phyloP scores from a whole-genome alignment of 2,113 vertebrate species.

The Bos javanicus region DNA sequence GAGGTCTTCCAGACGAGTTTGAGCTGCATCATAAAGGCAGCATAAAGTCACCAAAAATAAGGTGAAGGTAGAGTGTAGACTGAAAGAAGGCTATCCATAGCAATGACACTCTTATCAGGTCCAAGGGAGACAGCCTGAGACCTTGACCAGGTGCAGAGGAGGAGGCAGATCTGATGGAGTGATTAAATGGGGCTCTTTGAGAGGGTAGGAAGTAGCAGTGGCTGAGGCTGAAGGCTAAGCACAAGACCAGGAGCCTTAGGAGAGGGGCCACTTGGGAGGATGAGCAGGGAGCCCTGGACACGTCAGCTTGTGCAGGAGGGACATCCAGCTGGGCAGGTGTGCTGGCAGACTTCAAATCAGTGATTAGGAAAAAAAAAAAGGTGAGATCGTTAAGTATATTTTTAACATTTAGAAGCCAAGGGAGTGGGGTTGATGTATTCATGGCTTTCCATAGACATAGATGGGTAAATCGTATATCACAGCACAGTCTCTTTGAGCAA shows the following conservation, averaged over 20 bases:
- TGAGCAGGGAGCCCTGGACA: background rate
- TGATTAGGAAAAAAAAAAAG: background rate
- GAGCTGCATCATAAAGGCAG: background rate
- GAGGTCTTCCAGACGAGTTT: background rate
- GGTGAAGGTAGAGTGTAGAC: background rate
- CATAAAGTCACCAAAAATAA: background rate
- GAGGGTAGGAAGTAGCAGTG: background rate
- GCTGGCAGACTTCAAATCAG: background rate
- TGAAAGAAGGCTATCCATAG: background rate
- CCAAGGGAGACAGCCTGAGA: background rate
- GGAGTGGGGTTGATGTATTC: background rate
- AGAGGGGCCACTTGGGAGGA: background rate
- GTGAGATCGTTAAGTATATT: background rate
- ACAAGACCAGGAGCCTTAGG: background rate
- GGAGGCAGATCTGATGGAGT: background rate
- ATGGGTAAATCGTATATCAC: rapidly evolving
- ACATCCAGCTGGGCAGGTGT: background rate
- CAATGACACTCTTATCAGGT: background rate
- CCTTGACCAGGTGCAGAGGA: background rate
- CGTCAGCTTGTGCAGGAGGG: background rate
- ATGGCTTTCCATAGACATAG: background rate
- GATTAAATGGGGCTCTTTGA: background rate
- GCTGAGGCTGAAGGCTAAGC: background rate
- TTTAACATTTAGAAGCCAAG: background rate
- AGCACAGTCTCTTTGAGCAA: background rate